Evolutionary conservation across 2,797 vertebrate genomes (phyloP).

Genomic region (Australoheros facetus): DNA sequence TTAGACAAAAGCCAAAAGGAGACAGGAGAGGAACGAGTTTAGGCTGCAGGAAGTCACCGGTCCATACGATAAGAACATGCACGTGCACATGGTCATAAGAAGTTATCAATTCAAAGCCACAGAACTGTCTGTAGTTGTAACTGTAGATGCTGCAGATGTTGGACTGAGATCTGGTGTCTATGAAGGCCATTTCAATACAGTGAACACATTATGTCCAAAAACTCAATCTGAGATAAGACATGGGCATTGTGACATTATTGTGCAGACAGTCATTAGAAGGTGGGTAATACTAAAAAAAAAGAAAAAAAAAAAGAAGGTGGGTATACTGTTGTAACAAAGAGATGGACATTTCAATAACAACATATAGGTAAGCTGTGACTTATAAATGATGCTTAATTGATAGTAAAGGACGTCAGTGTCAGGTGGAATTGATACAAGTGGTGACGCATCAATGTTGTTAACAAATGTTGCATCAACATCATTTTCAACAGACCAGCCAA

Average conservation of each 20-base stretch:
- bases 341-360: background rate
- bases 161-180: background rate
- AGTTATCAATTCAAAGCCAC: background rate
- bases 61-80: background rate
- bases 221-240: background rate
- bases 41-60: background rate
- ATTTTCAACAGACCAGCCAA: too few species aligned
- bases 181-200: background rate
- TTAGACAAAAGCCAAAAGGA: conserved; percentile 2
- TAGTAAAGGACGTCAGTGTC: background rate
- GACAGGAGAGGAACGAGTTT: background rate
- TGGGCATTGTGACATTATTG: too few species aligned
- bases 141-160: background rate
- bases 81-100: background rate
- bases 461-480: too few species aligned
- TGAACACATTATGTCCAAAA: background rate
- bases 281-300: background rate
- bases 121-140: background rate
- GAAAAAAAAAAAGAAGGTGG: background rate
- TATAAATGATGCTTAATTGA: background rate
- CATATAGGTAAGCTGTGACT: background rate
- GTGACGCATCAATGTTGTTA: too few species aligned
- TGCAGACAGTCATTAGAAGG: background rate
- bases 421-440: too few species aligned
- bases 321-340: background rate